Conservation (phyloP, 2,888 invertebrate species). For the Heliconius erato region DNA sequence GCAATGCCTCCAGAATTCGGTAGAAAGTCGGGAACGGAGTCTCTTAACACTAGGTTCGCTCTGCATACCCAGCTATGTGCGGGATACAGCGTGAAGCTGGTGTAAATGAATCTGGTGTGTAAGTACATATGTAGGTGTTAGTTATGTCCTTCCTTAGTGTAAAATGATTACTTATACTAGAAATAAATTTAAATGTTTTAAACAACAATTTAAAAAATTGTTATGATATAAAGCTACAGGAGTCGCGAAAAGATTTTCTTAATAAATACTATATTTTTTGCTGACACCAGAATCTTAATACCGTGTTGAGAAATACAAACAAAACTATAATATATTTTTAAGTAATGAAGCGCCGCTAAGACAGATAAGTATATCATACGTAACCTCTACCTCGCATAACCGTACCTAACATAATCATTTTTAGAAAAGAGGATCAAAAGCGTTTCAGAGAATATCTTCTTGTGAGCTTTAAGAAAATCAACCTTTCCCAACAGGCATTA, state of each 20-base stretch:
- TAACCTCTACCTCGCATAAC: neutral
- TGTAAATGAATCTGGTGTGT: too few relatives aligned
- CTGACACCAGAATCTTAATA: neutral
- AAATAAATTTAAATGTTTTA: neutral
- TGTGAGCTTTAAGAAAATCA: too few relatives aligned
- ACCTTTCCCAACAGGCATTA: too few relatives aligned
- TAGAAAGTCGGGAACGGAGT: too few relatives aligned
- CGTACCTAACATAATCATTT: neutral
- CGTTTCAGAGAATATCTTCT: neutral
- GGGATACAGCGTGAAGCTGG: too few relatives aligned
- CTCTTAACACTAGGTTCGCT: too few relatives aligned
- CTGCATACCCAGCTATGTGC: too few relatives aligned
- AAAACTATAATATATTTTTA: neutral
- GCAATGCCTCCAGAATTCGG: too few relatives aligned
- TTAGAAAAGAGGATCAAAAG: conserved; percentile 23
- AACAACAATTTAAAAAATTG: too few relatives aligned
- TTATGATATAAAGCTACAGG: neutral
- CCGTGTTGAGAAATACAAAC: neutral
- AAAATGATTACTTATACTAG: too few relatives aligned
- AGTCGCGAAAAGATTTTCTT: neutral
- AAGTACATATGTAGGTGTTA: too few relatives aligned
- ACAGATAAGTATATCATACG: neutral
- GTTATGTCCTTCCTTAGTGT: too few relatives aligned
- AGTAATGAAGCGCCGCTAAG: neutral
- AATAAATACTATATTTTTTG: neutral